Conservation (phyloP, 2,888 invertebrate genomes). For the Melipona bicolor region DNA sequence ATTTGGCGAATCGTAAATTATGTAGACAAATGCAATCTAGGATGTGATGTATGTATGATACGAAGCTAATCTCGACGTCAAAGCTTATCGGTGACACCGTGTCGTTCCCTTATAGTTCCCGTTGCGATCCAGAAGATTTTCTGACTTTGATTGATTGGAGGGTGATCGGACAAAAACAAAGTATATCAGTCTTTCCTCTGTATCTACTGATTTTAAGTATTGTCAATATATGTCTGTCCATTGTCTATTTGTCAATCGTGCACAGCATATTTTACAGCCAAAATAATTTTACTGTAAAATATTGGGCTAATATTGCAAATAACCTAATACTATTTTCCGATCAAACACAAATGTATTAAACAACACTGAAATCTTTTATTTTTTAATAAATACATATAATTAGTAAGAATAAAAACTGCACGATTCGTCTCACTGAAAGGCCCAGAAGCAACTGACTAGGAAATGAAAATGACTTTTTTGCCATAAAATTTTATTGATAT, state of each 20-base stretch:
- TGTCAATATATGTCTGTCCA: too few species aligned
- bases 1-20: constrained; percentile 2
- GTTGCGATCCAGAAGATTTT: neutral
- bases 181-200: neutral
- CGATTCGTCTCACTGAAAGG: too few species aligned
- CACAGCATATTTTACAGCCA: neutral
- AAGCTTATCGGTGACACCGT: neutral
- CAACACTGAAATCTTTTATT: too few species aligned
- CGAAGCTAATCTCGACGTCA: constrained; percentile 7
- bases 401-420: too few species aligned
- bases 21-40: neutral
- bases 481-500: too few species aligned
- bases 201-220: too few species aligned
- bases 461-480: too few species aligned
- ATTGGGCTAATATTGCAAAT: too few species aligned
- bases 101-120: neutral
- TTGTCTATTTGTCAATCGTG: neutral
- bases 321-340: too few species aligned
- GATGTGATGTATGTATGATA: neutral
- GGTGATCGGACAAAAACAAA: neutral
- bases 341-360: too few species aligned
- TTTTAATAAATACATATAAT: too few species aligned
- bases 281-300: neutral
- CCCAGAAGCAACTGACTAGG: too few species aligned
- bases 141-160: constrained; percentile 11